Evolutionary conservation across 1,140 invertebrate species (phyloP), one percentile per base, ranked within the genome.

Genomic region (Diabrotica undecimpunctata): DNA sequence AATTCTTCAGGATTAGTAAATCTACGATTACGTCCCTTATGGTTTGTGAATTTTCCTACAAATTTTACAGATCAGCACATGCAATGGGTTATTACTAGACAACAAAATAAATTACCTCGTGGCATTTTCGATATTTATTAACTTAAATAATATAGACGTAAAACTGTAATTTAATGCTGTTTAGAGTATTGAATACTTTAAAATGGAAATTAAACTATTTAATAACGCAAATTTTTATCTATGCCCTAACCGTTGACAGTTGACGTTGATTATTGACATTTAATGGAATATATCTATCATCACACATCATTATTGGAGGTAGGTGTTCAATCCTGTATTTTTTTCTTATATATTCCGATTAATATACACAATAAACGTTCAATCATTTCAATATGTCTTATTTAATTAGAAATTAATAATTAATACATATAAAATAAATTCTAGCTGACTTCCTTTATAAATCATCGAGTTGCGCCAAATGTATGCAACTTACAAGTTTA

Each of bases 1-100:
- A 97, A 80, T 75, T 97, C 94, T 75, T 97, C 94, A 14, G 93
- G 94, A 77, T 91, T 95, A 7, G 95, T 97, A 78, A 97, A 98
- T 77, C 93, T 90, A 67, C 95, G 90, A 74, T 88, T 89, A 63
- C 92, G 87, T 41, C 95, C 96, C 80, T 98, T 98, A 77, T 97
- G 93, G 79, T 92, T 94, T 12, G 90, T 88, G 74, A 87, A 93
- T 83, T 93, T 94, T 82, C 91, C 92, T 91, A 53, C 12, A 55
- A 66, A 63, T 46, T 0, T 3, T 46, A 46, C 8, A 46, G 8
- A 10, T 46, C n/a, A 46, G 41, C 41, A 46, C 41, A 46, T 46
- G 41, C n/a, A 46, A 46, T 46, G n/a, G n/a, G 6, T 10, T 10
- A 8, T 10, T n/a, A n/a, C n/a, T 5, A 46, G 8, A 8, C 41